Conservation (phyloP, 1,140 invertebrate genomes). For the Megalonaias nervosa region DNA sequence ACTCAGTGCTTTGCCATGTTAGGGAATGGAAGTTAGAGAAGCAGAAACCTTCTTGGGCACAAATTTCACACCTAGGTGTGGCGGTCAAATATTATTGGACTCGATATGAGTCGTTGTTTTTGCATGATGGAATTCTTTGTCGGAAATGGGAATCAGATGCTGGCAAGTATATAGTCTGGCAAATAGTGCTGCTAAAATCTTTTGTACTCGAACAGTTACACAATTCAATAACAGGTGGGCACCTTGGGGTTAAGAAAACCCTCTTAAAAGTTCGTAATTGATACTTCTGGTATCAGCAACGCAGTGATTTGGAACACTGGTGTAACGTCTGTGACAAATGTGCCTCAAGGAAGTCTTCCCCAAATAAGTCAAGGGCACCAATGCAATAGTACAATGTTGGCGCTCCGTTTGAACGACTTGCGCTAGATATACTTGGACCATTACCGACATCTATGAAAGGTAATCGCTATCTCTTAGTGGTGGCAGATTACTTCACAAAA, state of each 20-base stretch:
- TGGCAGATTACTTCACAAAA: conserved; percentile 51
- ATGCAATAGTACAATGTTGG: conserved; percentile 12
- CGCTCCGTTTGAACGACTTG: background rate
- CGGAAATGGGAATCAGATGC: no score
- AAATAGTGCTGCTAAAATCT: no score
- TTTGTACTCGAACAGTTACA: no score
- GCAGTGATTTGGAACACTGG: background rate
- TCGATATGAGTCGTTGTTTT: no score
- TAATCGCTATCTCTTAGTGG: conserved; percentile 54
- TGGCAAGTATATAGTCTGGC: no score
- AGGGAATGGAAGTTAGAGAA: no score
- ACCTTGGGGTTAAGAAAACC: background rate
- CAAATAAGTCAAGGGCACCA: no score
- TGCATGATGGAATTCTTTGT: no score
- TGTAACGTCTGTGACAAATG: background rate
- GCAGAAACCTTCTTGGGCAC: no score
- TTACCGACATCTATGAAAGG: background rate
- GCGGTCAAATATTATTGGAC: no score
- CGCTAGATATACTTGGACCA: conserved; percentile 13
- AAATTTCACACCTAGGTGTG: no score
- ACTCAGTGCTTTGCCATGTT: no score
- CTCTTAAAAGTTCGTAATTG: conserved; percentile 10
- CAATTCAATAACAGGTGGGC: conserved; percentile 31
- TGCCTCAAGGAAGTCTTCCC: background rate
- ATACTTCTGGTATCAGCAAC: background rate